Evolutionary conservation across 2,113 vertebrate genomes (phyloP).

Genomic region (Thomomys bottae): DNA sequence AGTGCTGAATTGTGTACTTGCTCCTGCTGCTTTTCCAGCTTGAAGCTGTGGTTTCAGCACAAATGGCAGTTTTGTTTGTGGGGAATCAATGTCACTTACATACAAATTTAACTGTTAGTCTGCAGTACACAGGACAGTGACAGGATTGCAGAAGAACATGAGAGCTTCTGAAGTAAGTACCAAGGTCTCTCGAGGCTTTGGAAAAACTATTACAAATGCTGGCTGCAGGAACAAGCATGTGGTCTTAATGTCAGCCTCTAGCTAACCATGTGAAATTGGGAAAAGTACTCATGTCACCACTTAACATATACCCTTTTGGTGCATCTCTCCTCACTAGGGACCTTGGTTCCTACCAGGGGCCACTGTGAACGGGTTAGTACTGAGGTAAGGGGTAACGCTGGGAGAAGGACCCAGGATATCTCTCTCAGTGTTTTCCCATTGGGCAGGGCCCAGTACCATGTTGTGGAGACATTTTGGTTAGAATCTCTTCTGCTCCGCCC

Average conservation of each 20-base stretch:
- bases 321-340: not conserved
- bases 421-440: not conserved
- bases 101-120: not conserved
- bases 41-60: not conserved
- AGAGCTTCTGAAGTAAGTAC: not conserved
- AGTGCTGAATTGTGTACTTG: conserved; percentile 17
- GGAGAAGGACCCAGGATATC: not conserved
- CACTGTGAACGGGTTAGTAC: not conserved
- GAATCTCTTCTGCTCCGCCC: not conserved
- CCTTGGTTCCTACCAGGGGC: not conserved
- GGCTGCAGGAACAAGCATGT: not conserved
- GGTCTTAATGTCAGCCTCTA: not conserved
- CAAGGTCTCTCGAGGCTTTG: not conserved
- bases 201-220: not conserved
- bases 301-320: not conserved
- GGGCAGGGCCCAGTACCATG: not conserved
- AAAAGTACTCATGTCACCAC: not conserved
- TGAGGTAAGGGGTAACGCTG: not conserved
- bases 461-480: not conserved
- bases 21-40: conserved; percentile 44
- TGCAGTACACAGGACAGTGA: not conserved
- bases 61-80: conserved; percentile 12
- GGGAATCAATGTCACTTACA: not conserved
- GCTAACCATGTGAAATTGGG: not conserved
- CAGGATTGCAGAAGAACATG: not conserved